These are phyloP conservation scores for Camponotus floridanus DNA, from an alignment of 1,140 invertebrate genomes.

Conservation along the genomic window DNA sequence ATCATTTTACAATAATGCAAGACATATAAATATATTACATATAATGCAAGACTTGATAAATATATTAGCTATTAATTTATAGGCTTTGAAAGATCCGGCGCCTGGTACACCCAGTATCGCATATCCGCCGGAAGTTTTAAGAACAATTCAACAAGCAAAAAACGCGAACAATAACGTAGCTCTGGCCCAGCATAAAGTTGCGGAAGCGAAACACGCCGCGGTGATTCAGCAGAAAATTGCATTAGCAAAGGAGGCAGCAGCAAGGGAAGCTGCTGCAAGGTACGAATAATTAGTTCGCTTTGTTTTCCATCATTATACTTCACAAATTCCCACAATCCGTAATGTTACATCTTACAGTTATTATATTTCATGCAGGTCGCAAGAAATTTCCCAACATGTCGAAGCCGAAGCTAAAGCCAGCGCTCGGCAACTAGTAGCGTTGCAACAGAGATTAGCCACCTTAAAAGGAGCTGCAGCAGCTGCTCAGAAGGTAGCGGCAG, in stretches of 20 bases:
- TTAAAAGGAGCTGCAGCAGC: conserved; percentile 84
- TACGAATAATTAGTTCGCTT: conserved; percentile 54
- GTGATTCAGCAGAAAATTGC: conserved; percentile 83
- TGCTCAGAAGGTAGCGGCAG: conserved; percentile 83
- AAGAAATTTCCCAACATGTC: conserved; percentile 82
- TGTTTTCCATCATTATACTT: not conserved
- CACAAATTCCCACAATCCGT: not conserved
- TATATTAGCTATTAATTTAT: not conserved
- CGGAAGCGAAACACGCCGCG: conserved; percentile 82
- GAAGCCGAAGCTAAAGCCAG: conserved; percentile 81
- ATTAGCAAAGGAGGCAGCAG: conserved; percentile 82
- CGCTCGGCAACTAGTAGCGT: conserved; percentile 82
- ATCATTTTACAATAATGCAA: not conserved
- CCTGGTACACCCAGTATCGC: conserved; percentile 82
- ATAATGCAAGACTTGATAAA: conserved; percentile 1
- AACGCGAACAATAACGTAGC: conserved; percentile 84
- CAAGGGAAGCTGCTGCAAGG: conserved; percentile 82
- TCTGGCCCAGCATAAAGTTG: conserved; percentile 81
- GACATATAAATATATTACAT: not conserved
- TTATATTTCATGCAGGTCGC: conserved; percentile 75
- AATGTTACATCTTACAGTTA: not conserved
- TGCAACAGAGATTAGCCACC: conserved; percentile 84
- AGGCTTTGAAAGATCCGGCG: conserved; percentile 79
- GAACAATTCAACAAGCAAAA: conserved; percentile 83
- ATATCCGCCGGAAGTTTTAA: conserved; percentile 82